phyloP scores from a whole-genome alignment of 2,888 invertebrate genomes.

The Argyresthia goedartella region DNA sequence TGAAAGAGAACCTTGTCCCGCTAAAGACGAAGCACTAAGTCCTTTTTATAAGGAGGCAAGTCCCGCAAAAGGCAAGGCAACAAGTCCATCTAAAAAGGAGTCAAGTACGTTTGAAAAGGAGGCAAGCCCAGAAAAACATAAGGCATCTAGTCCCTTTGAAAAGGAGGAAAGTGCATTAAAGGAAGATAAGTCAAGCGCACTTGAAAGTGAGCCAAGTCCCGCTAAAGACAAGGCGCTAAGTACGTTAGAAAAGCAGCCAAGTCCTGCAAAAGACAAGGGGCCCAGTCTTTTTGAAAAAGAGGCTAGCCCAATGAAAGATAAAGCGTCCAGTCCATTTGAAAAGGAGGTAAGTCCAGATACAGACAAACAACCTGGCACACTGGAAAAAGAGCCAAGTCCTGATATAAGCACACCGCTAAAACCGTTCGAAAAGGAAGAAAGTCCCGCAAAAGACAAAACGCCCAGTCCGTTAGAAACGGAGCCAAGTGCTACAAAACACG shows the following conservation, averaged over 20 bases:
- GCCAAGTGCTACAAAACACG: neutral
- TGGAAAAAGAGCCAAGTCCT: neutral
- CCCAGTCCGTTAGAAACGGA: neutral
- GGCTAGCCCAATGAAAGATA: neutral
- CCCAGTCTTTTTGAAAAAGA: neutral
- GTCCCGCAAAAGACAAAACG: neutral
- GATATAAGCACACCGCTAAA: no score
- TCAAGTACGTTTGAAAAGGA: constrained; percentile 22
- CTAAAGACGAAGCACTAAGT: neutral
- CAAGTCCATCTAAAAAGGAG: neutral
- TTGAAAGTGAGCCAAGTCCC: neutral
- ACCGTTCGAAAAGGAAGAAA: neutral
- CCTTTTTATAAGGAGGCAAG: neutral
- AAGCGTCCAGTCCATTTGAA: constrained; percentile 2
- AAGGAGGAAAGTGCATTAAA: neutral
- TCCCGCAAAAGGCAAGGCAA: neutral
- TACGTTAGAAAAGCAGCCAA: neutral
- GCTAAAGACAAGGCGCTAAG: neutral
- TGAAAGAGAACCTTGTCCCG: neutral
- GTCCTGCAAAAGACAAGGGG: neutral
- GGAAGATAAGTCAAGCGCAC: neutral
- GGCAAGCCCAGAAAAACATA: constrained; percentile 28
- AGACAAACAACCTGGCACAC: neutral
- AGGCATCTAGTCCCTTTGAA: neutral
- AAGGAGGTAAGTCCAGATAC: constrained; percentile 5